Percentiles rank a stretch among this genome's conserved stretches.
These are phyloP conservation scores for Lates japonicus DNA, from an alignment of 2,797 vertebrate genomes.

Conservation along the genomic window DNA sequence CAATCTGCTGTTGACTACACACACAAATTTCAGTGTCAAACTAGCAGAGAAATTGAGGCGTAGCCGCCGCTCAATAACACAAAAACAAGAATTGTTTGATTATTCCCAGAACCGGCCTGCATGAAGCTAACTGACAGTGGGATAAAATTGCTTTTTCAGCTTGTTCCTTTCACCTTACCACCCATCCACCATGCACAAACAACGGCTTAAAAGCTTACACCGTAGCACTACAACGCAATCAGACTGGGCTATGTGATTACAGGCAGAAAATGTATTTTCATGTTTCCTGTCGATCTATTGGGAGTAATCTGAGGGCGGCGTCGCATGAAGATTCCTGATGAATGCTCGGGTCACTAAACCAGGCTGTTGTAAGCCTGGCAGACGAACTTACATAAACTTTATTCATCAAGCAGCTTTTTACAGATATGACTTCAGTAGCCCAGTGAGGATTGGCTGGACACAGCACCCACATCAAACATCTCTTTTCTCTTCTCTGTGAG, in stretches of 20 bases:
- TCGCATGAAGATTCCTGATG: conserved; percentile 35
- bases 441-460: conserved; percentile 56
- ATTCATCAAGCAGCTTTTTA: conserved; percentile 67
- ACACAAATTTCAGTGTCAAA: conserved; percentile 57
- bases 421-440: conserved; percentile 61
- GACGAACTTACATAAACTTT: conserved; percentile 61
- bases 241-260: conserved; percentile 58
- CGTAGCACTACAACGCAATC: too few relatives aligned
- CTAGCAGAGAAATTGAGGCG: conserved; percentile 57
- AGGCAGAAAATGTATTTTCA: conserved; percentile 61
- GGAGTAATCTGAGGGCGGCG: conserved; percentile 33
- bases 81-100: conserved; percentile 71
- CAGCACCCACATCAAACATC: conserved; percentile 59
- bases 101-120: too few relatives aligned
- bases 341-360: conserved; percentile 46
- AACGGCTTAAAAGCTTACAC: conserved; percentile 32
- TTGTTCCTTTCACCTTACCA: conserved; percentile 68
- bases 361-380: conserved; percentile 41
- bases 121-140: conserved; percentile 64
- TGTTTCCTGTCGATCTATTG: conserved; percentile 55
- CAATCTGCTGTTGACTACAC: conserved; percentile 38
- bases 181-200: conserved; percentile 43
- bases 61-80: conserved; percentile 62
- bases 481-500: conserved; percentile 41
- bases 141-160: conserved; percentile 65